Percentiles rank a stretch among this genome's conserved stretches.
These are phyloP conservation scores for Drosophila navojoa DNA, from an alignment of 1,140 invertebrate genomes.

Conservation along the genomic window DNA sequence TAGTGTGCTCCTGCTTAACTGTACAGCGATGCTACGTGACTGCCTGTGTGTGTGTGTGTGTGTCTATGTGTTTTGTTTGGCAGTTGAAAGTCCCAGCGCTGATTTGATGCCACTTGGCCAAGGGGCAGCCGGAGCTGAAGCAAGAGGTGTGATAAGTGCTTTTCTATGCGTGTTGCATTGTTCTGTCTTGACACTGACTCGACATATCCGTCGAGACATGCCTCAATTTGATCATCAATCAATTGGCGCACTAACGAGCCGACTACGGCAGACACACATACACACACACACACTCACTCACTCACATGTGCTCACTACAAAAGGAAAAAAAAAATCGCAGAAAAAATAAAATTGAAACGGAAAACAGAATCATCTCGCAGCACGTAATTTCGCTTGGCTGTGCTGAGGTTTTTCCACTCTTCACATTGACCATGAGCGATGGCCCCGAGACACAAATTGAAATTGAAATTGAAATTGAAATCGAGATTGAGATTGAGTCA, in stretches of 20 bases:
- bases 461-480: conserved; percentile 40
- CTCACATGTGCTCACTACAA: conserved; percentile 20
- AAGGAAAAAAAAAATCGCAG: neutral
- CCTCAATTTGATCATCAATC: conserved; percentile 70
- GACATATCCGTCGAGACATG: conserved; percentile 51
- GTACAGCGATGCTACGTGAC: conserved; percentile 43
- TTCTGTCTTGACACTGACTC: conserved; percentile 24
- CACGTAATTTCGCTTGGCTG: conserved; percentile 66
- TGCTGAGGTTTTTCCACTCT: conserved; percentile 48
- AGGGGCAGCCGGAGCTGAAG: neutral
- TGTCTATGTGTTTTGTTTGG: conserved; percentile 41
- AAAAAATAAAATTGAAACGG: neutral
- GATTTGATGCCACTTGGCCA: conserved; percentile 52
- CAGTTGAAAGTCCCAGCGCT: conserved; percentile 47
- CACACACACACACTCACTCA: too few species aligned
- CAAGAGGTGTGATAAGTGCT: conserved; percentile 74
- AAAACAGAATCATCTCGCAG: conserved; percentile 20
- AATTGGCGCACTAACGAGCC: conserved; percentile 73
- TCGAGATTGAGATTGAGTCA: conserved; percentile 14
- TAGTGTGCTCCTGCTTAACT: conserved; percentile 28
- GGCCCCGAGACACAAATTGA: conserved; percentile 31
- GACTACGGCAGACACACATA: conserved; percentile 6
- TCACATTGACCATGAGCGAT: conserved; percentile 68
- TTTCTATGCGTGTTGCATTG: conserved; percentile 48
- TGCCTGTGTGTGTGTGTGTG: conserved; percentile 20